Conservation (phyloP, 2,113 vertebrate species). For the Protobothrops flavoviridis region DNA sequence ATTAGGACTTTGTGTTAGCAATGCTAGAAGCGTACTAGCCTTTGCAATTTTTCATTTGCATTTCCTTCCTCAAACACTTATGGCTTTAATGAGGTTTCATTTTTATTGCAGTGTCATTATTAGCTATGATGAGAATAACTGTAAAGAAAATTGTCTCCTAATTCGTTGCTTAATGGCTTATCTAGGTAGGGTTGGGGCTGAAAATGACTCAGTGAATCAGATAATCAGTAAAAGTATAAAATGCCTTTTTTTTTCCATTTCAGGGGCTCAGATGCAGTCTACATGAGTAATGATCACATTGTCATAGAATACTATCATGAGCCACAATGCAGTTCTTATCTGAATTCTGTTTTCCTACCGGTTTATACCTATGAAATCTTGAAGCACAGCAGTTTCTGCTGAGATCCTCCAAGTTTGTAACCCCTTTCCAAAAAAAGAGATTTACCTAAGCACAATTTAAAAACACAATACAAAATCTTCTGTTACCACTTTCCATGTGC, state of each 20-base stretch:
- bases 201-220: constrained; percentile 6
- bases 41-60: constrained; percentile 30
- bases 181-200: neutral
- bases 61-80: constrained; percentile 30
- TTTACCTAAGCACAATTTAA: neutral
- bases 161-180: neutral
- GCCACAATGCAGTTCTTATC: neutral
- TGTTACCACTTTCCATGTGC: neutral
- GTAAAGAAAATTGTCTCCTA: constrained; percentile 29
- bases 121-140: neutral
- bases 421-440: neutral
- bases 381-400: neutral
- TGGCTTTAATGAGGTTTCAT: constrained; percentile 17
- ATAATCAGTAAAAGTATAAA: neutral
- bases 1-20: neutral
- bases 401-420: neutral
- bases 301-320: neutral
- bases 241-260: neutral
- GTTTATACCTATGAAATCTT: neutral
- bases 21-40: constrained; percentile 19
- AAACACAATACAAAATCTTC: neutral
- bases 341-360: neutral
- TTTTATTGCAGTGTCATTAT: constrained; percentile 22
- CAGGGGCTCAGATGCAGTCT: neutral
- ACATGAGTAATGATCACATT: neutral